These are phyloP conservation scores for Lycaena phlaeas DNA, from an alignment of 2,888 invertebrate genomes.

Conservation along the genomic window DNA sequence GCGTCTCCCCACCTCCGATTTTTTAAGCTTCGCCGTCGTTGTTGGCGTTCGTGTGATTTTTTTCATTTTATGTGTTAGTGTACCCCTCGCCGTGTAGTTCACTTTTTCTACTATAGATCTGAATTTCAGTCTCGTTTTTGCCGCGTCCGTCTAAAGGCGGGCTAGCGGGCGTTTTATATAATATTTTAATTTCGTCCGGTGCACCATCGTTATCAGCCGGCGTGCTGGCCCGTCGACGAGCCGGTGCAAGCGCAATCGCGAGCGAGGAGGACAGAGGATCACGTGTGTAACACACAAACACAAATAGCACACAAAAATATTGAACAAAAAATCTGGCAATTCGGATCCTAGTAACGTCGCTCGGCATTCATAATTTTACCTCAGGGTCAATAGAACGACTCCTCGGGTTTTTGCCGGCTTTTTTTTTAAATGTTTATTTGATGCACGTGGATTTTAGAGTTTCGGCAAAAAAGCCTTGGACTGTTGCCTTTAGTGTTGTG, in stretches of 20 bases:
- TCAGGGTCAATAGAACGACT: constrained; percentile 68
- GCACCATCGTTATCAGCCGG: constrained; percentile 42
- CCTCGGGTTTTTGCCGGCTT: constrained; percentile 26
- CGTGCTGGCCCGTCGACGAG: constrained; percentile 54
- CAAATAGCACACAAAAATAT: constrained; percentile 68
- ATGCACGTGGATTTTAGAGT: constrained; percentile 62
- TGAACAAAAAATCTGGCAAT: constrained; percentile 68
- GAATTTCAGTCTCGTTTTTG: constrained; percentile 74
- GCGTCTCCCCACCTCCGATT: constrained; percentile 61
- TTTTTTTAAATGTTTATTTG: constrained; percentile 64
- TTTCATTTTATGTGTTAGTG: constrained; percentile 73
- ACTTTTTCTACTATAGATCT: constrained; percentile 75
- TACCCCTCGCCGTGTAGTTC: constrained; percentile 73
- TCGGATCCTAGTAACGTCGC: constrained; percentile 67
- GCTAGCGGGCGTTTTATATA: constrained; percentile 60
- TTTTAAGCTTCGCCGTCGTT: constrained; percentile 65
- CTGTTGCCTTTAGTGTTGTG: constrained; percentile 71
- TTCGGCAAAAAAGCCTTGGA: constrained; percentile 58
- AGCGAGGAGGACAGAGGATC: constrained; percentile 53
- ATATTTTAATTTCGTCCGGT: constrained; percentile 52
- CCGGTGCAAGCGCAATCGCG: constrained; percentile 54
- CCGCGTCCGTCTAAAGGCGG: constrained; percentile 72
- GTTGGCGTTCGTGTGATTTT: constrained; percentile 68
- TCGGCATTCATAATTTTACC: constrained; percentile 68
- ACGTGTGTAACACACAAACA: constrained; percentile 60